These are phyloP conservation scores for Zophobas atratus DNA, from an alignment of 1,140 invertebrate genomes.

Conservation along the genomic window DNA sequence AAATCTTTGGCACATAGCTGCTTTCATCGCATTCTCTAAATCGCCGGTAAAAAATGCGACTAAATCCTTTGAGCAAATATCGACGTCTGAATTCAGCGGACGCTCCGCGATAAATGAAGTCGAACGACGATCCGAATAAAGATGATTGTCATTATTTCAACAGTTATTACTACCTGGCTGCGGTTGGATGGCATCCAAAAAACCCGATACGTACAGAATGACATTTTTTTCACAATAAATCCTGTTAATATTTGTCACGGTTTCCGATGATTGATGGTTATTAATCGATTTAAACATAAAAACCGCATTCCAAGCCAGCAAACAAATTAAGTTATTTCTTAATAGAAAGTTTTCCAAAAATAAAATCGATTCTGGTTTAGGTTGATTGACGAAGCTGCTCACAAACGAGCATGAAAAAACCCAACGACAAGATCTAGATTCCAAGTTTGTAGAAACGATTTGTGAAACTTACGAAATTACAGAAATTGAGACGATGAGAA, in stretches of 20 bases:
- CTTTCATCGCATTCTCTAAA: slow-evolving; percentile 3
- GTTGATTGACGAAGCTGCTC: too few relatives aligned
- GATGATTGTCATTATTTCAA: neutral
- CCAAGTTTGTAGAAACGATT: too few relatives aligned
- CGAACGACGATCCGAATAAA: neutral
- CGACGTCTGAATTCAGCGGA: neutral
- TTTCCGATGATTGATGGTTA: neutral
- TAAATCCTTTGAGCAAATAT: neutral
- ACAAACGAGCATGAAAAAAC: too few relatives aligned
- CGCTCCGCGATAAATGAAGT: neutral
- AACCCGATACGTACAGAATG: neutral
- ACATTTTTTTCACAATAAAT: neutral
- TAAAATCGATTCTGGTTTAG: neutral
- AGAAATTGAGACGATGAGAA: too few relatives aligned
- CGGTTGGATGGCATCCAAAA: slow-evolving; percentile 3
- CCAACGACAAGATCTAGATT: neutral
- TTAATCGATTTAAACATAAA: neutral
- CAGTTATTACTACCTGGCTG: neutral
- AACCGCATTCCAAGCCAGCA: neutral
- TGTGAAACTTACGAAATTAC: too few relatives aligned
- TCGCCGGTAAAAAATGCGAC: neutral
- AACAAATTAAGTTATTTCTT: neutral
- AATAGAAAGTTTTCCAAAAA: neutral
- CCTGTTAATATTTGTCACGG: neutral
- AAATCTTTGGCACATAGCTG: slow-evolving; percentile 2